A percentile compares a stretch with the other conserved stretches of the same genome.
Conservation (phyloP, 2,113 vertebrate genomes). For the Brevimyrus niger region DNA sequence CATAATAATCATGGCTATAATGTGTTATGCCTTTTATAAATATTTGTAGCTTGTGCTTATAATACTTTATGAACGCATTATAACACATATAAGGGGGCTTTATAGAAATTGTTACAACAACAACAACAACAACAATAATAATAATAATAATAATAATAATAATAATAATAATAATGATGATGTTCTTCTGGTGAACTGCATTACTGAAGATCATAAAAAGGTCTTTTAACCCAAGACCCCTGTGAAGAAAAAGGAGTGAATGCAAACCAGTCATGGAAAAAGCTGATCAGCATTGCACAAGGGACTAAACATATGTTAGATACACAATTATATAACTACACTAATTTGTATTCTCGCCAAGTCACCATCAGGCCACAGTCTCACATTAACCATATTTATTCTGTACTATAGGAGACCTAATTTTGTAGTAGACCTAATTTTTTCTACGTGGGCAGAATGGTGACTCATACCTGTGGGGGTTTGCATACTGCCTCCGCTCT, state of each 20-base stretch:
- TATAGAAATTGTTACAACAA: too few species aligned
- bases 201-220: background rate
- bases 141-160: background rate
- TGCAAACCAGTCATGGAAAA: background rate
- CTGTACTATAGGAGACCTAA: background rate
- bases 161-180: background rate
- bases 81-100: too few species aligned
- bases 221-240: background rate
- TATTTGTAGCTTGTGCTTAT: too few species aligned
- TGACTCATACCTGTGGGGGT: background rate
- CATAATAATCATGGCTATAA: too few species aligned
- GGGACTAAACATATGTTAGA: background rate
- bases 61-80: too few species aligned
- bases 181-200: background rate
- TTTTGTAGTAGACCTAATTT: background rate
- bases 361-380: background rate
- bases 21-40: too few species aligned
- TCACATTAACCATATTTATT: conserved; percentile 1
- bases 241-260: background rate
- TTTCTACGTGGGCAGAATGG: background rate
- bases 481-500: background rate
- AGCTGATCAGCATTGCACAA: background rate
- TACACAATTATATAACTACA: background rate
- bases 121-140: too few species aligned
- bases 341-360: background rate